Evolutionary conservation across 2,113 vertebrate species (phyloP).

Genomic region (Melierax canorus): DNA sequence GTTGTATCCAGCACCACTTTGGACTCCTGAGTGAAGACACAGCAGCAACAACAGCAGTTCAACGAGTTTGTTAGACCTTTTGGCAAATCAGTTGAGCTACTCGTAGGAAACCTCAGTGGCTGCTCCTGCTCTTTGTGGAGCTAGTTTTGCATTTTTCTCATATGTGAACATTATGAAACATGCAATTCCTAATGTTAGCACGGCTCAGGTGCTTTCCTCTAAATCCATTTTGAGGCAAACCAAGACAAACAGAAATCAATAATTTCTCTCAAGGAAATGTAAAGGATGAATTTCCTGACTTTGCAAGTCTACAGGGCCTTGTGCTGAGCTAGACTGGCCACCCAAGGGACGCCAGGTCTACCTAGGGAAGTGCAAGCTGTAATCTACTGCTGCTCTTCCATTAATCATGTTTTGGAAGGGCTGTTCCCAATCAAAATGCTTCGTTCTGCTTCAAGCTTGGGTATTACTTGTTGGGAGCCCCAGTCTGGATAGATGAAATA

Average conservation of each 20-base stretch:
- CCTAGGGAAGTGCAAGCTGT: background rate
- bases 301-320: background rate
- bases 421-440: background rate
- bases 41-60: background rate
- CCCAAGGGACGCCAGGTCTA: background rate
- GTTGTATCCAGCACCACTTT: background rate
- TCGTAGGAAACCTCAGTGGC: background rate
- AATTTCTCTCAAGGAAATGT: background rate
- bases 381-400: background rate
- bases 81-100: background rate
- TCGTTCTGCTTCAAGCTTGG: background rate
- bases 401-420: background rate
- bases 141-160: background rate
- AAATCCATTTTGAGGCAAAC: background rate
- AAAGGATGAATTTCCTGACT: background rate
- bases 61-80: accelerated
- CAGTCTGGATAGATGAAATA: background rate
- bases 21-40: background rate
- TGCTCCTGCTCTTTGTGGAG: background rate
- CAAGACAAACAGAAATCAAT: background rate
- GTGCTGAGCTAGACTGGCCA: background rate
- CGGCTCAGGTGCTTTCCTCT: background rate
- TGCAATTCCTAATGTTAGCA: background rate
- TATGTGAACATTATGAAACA: background rate
- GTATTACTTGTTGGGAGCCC: background rate